Conservation (phyloP, 2,797 vertebrate genomes). For the Falco naumanni region DNA sequence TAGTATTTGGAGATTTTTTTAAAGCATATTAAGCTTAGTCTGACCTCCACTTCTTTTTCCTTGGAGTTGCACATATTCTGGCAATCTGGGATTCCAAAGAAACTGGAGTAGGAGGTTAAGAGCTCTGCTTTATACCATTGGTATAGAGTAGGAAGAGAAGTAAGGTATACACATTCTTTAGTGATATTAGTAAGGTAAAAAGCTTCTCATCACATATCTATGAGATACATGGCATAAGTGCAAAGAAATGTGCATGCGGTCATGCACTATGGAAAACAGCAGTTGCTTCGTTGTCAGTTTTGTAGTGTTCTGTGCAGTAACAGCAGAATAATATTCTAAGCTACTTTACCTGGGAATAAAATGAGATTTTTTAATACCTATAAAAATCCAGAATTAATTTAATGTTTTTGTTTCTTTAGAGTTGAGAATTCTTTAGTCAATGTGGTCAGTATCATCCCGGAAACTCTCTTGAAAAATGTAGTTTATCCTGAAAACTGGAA, state of each 20-base stretch:
- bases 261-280: neutral
- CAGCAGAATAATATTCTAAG: neutral
- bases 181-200: neutral
- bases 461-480: neutral
- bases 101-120: neutral
- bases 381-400: neutral
- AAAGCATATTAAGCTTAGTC: neutral
- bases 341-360: neutral
- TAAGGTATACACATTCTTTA: neutral
- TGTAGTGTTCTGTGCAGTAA: neutral
- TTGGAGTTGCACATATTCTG: neutral
- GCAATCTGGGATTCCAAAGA: neutral
- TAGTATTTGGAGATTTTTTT: neutral
- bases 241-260: neutral
- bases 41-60: neutral
- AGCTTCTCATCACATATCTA: accelerated
- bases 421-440: neutral
- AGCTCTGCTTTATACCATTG: neutral
- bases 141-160: neutral
- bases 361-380: neutral
- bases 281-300: neutral
- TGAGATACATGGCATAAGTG: neutral
- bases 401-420: neutral
- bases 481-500: neutral
- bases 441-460: neutral